Percentiles rank a stretch among this genome's conserved stretches.
Evolutionary conservation across 2,113 vertebrate genomes (phyloP).

Genomic region (Pseudois nayaur): DNA sequence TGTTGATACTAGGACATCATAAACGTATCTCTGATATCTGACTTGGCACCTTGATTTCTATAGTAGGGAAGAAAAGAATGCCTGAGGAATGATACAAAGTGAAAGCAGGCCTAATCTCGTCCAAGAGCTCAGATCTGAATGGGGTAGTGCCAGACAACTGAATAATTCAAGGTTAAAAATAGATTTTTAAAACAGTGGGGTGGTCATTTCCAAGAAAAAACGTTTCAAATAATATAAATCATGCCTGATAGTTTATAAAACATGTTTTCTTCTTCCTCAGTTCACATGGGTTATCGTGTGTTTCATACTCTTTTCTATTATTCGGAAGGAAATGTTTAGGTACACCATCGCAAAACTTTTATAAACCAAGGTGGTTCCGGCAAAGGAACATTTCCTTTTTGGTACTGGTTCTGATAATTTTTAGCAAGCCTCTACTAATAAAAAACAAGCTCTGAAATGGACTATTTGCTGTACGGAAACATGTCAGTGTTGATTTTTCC

Average conservation of each 20-base stretch:
- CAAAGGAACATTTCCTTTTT: conserved; percentile 24
- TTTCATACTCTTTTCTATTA: neutral
- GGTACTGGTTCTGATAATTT: conserved; percentile 63
- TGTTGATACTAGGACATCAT: neutral
- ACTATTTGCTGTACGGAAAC: conserved; percentile 69
- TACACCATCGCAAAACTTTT: neutral
- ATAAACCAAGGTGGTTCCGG: neutral
- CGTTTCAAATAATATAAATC: neutral
- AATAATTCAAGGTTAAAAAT: neutral
- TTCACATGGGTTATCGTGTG: neutral
- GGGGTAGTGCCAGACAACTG: neutral
- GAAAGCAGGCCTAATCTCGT: neutral
- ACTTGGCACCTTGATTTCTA: neutral
- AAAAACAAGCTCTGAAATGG: conserved; percentile 27
- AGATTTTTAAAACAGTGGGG: neutral
- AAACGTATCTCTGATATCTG: neutral
- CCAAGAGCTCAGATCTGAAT: neutral
- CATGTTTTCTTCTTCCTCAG: neutral
- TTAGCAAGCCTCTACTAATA: conserved; percentile 39
- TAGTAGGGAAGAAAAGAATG: neutral
- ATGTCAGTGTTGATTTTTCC: conserved; percentile 77
- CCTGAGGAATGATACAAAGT: neutral
- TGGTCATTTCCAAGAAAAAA: neutral
- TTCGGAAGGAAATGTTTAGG: neutral
- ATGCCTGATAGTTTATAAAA: neutral